Conservation (phyloP, 1,140 invertebrate species). For the Meteorus sp. region DNA sequence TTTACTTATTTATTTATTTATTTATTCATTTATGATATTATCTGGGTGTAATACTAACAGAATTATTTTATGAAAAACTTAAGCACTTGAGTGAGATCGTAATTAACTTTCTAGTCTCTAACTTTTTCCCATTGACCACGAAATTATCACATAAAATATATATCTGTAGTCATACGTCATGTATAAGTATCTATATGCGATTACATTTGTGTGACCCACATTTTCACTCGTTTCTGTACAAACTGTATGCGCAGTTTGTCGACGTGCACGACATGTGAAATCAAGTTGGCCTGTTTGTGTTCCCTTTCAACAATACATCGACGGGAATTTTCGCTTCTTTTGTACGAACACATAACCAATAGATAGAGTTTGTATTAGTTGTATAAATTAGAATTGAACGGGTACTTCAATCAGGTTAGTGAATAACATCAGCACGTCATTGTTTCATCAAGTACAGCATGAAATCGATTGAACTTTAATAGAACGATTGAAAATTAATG, state of each 20-base stretch:
- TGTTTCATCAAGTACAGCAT: too few relatives aligned
- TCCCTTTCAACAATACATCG: constrained; percentile 8
- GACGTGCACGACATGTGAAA: background rate
- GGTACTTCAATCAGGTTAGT: too few relatives aligned
- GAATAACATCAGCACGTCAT: too few relatives aligned
- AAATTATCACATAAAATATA: constrained; percentile 2
- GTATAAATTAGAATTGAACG: too few relatives aligned
- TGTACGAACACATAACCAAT: constrained; percentile 5
- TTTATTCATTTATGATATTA: too few relatives aligned
- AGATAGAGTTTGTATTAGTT: too few relatives aligned
- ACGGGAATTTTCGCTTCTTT: constrained; percentile 3
- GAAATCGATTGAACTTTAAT: too few relatives aligned
- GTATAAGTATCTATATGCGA: background rate
- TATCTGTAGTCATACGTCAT: background rate
- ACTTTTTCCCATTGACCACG: background rate
- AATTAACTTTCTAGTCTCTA: constrained; percentile 13
- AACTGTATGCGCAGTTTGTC: background rate
- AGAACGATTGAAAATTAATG: too few relatives aligned
- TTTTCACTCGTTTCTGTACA: constrained; percentile 8
- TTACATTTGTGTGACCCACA: constrained; percentile 1
- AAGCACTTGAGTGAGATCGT: too few relatives aligned
- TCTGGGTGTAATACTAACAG: too few relatives aligned
- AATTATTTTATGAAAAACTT: too few relatives aligned
- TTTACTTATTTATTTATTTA: too few relatives aligned
- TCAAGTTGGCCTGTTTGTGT: constrained; percentile 6